Evolutionary conservation across 2,113 vertebrate genomes (phyloP).

Genomic region (Oenanthe melanoleuca): DNA sequence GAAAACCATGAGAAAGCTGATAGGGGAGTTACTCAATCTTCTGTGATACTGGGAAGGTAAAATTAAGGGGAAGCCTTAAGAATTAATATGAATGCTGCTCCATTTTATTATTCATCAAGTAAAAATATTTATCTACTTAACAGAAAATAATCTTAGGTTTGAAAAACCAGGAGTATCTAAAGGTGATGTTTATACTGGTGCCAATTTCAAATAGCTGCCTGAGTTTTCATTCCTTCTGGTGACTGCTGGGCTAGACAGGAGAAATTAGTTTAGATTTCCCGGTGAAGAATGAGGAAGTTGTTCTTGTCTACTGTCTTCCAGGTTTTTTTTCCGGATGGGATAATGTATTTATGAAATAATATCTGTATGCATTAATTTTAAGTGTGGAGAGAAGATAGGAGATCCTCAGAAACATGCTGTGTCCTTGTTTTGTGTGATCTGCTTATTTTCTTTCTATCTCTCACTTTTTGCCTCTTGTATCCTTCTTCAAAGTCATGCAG

Average conservation of each 20-base stretch:
- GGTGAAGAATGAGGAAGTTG: neutral
- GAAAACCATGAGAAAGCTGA: neutral
- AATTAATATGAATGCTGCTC: neutral
- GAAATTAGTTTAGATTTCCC: neutral
- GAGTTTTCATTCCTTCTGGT: neutral
- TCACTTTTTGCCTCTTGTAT: neutral
- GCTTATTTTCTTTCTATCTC: neutral
- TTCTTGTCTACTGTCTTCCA: neutral
- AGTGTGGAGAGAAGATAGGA: neutral
- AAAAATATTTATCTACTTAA: neutral
- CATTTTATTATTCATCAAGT: neutral
- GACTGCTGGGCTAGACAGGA: neutral
- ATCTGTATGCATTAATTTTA: neutral
- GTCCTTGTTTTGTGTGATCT: neutral
- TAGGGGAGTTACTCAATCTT: neutral
- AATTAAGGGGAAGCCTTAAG: neutral
- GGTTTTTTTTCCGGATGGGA: neutral
- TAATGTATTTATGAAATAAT: neutral
- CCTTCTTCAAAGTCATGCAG: neutral
- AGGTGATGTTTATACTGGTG: neutral
- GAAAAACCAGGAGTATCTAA: neutral
- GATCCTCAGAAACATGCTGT: neutral
- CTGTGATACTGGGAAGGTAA: neutral
- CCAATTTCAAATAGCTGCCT: neutral
- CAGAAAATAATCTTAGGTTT: neutral